Base-by-base conservation (phyloP, 2,888 invertebrate genomes). In the Drosophila subquinaria region DNA sequence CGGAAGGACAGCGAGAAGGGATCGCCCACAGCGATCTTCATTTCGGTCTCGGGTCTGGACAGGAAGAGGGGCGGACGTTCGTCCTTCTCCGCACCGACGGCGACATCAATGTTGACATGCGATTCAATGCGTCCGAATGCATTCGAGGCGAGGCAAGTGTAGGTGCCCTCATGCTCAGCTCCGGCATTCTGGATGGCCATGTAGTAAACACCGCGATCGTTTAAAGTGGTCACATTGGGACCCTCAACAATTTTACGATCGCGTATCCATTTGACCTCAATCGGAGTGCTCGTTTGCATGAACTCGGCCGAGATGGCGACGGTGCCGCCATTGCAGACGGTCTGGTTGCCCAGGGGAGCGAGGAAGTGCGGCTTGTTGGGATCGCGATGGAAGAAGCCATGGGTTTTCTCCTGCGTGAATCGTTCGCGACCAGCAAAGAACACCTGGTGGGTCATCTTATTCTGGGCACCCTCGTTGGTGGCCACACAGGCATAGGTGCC, bases 1-100 rank as follows among this genome's bases (percentile, higher is more conserved):
- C 97, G 95, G 91, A 97, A 97, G 1, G 97, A 96, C 56, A 97
- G 95, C 45, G 96, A 96, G 76, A 97, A 94, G 87, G 97, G 97
- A 93, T 97, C 97, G 0, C 96, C 97, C 8, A 95, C 94, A 23
- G 95, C 95, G 42, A 97, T 95, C 40, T 95, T 94, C 85, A 97
- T 94, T 87, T 96, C 95, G 69, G 95, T 96, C 61, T 96, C 96
- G 0, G 97, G 97, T 74, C 97, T 94, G 0, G 96, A 96, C 13
- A 96, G 93, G 89, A 97, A 97, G 89, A 95, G 94, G 0, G 97
- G 96, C 2, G 97, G 96, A 30, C 92, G 89, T 51, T 89, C 90
- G 8, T 86, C 68, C 69, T 91, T 92, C 90, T 95, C 95, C 4
- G 95, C 97, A 69, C 95, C 95, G 40, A 94, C 93, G 17, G 91